Evolutionary conservation across 2,888 invertebrate genomes (phyloP).

Genomic region (Andricus quercusramuli): DNA sequence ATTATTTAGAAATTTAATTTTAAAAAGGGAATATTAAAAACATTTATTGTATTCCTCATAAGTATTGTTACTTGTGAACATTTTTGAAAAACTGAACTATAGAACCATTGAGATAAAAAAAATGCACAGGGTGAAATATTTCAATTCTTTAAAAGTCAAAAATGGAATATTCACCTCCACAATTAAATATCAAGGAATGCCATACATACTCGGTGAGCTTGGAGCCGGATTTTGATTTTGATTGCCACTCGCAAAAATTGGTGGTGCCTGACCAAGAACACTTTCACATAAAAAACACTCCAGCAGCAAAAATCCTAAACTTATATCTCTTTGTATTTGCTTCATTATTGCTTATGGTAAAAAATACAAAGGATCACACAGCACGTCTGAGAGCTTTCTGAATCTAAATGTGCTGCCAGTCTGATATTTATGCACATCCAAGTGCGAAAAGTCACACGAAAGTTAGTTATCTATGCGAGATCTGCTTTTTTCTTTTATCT

Average conservation of each 20-base stretch:
- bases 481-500: not conserved
- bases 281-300: not conserved
- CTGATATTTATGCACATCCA: not conserved
- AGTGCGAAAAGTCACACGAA: not conserved
- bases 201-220: not conserved
- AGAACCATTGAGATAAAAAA: too few species aligned
- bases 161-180: not conserved
- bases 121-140: too few species aligned
- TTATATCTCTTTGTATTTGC: not conserved
- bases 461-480: not conserved
- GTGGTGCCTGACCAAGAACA: not conserved
- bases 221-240: not conserved
- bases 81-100: too few species aligned
- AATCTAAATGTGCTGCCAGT: not conserved
- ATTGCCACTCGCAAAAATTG: constrained; percentile 6
- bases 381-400: not conserved
- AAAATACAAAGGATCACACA: not conserved
- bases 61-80: too few species aligned
- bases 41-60: too few species aligned
- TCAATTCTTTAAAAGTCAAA: not conserved
- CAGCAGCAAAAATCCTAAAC: not conserved
- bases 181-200: not conserved
- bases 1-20: too few species aligned
- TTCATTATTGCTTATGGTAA: not conserved
- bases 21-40: too few species aligned